phyloP scores from a whole-genome alignment of 2,797 vertebrate species.

The Bufotes viridis region DNA sequence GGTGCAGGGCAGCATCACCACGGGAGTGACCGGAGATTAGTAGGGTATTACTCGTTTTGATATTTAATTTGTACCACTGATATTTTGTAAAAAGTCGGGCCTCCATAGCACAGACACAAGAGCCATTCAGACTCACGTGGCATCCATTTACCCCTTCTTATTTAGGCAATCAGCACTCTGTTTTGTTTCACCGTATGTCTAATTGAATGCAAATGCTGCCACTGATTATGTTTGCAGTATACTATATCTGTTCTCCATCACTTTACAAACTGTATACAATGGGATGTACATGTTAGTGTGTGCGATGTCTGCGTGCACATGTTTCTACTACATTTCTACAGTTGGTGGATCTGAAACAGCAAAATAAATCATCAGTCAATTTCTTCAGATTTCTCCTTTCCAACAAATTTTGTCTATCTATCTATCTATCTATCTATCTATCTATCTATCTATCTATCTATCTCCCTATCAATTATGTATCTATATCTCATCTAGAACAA shows the following conservation, averaged over 20 bases:
- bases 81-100: background rate
- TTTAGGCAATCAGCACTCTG: background rate
- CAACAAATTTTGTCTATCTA: background rate
- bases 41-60: too few relatives aligned
- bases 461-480: background rate
- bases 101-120: background rate
- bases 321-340: background rate
- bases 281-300: background rate
- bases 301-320: conserved; percentile 4
- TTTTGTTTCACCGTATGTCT: conserved; percentile 19
- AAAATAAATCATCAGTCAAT: too few relatives aligned
- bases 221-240: conserved; percentile 27
- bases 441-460: background rate
- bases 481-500: too few relatives aligned
- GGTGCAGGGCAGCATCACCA: too few relatives aligned
- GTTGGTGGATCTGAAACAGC: background rate
- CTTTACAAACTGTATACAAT: conserved; percentile 16
- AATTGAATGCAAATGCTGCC: conserved; percentile 22
- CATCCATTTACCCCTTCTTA: background rate
- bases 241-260: conserved; percentile 25
- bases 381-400: too few relatives aligned
- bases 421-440: too few relatives aligned
- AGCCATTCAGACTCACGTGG: background rate
- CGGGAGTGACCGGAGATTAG: too few relatives aligned
- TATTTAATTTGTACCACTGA: too few relatives aligned